Conservation (phyloP, 2,888 invertebrate species). For the Elysia crispata region DNA sequence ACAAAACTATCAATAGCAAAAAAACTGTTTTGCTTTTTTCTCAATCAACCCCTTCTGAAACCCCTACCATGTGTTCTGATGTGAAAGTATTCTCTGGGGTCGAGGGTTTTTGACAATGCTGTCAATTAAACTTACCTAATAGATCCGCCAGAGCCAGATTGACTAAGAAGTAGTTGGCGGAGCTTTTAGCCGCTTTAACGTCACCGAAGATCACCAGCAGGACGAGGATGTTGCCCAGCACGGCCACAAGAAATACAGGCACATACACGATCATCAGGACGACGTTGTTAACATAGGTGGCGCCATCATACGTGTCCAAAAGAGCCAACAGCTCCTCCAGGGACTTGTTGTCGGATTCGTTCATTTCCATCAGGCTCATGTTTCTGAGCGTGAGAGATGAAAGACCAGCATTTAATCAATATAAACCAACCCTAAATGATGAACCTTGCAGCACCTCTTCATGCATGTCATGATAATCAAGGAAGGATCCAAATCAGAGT, state of each 20-base stretch:
- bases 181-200: conserved; percentile 61
- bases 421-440: too few species aligned
- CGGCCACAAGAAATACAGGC: conserved; percentile 65
- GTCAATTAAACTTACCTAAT: conserved; percentile 61
- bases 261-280: conserved; percentile 64
- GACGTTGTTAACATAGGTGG: conserved; percentile 51
- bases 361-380: neutral
- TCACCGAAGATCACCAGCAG: conserved; percentile 66
- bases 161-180: conserved; percentile 70
- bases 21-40: too few species aligned
- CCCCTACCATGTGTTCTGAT: too few species aligned
- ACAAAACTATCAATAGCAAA: too few species aligned
- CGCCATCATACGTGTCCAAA: conserved; percentile 5
- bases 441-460: too few species aligned
- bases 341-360: conserved; percentile 28
- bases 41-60: too few species aligned
- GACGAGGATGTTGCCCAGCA: conserved; percentile 68
- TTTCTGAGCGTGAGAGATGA: neutral
- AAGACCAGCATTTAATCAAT: too few species aligned
- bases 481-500: too few species aligned
- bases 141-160: conserved; percentile 71
- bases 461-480: too few species aligned
- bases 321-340: conserved; percentile 40
- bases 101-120: too few species aligned
- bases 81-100: too few species aligned